Evolutionary conservation across 2,888 invertebrate genomes (phyloP).

Genomic region (Aethes cnicana): DNA sequence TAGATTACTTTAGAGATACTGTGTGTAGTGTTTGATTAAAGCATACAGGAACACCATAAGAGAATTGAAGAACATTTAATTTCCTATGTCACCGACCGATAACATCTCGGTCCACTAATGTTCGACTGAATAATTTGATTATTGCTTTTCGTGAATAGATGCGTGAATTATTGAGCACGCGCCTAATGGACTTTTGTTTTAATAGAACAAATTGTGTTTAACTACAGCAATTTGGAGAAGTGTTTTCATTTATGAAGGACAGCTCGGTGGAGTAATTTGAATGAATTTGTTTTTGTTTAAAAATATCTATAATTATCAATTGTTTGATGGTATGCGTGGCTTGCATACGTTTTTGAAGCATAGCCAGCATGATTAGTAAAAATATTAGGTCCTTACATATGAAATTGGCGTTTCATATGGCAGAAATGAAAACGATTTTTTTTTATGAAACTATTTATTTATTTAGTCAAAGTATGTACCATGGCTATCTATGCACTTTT

Average conservation of each 20-base stretch:
- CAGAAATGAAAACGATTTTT: no score
- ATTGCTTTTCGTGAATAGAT: conserved; percentile 40
- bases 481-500: no score
- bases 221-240: conserved; percentile 36
- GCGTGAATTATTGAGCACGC: conserved; percentile 52
- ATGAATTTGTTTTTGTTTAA: conserved; percentile 25
- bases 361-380: no score
- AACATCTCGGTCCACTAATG: conserved; percentile 49
- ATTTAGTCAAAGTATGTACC: no score
- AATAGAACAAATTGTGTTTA: conserved; percentile 49
- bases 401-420: no score
- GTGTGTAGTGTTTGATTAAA: neutral
- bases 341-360: no score
- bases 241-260: conserved; percentile 30
- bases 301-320: no score
- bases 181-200: conserved; percentile 54
- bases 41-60: conserved; percentile 1
- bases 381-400: no score
- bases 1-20: neutral
- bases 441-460: no score
- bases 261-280: conserved; percentile 40
- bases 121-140: conserved; percentile 55
- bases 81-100: conserved; percentile 40
- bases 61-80: conserved; percentile 46
- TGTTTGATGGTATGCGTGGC: no score